Base-by-base conservation (phyloP, 1,140 invertebrate genomes). In the Steinernema feltiae region DNA sequence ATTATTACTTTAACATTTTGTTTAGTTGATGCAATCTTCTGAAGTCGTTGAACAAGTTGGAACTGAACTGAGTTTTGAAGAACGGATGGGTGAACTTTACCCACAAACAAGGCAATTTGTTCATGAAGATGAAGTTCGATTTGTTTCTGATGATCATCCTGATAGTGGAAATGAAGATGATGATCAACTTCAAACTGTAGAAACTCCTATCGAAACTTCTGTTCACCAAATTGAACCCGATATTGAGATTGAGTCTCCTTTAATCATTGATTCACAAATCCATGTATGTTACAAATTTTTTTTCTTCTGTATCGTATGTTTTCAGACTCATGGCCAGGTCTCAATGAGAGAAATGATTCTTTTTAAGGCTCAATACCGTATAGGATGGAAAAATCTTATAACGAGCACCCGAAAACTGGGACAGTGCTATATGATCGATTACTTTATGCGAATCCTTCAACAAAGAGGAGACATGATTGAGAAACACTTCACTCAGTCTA, bases 321-420 rank as follows among this genome's bases (percentile, higher is more conserved):
- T 32, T 17, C 35, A 30, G n/a, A 71, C 18, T n/a, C 21, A 12
- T n/a, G 31, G 70, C 21, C 7, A 30, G n/a, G 70, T 71, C 30
- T 71, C 72, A 70, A 70, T 75, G 70, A 18, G 48, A 7, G 48
- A 79, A 79, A 1, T 70, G 78, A 77, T 79, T 79, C 48, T 71
- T 70, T 46, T 46, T n/a, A 7, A 12, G 7, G 7, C 7, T 46
- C 41, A 46, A 46, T n/a, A 46, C 41, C 7, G 41, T 12, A n/a
- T n/a, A 46, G 41, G 41, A 7, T 46, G 41, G 41, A 46, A 46
- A 46, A 46, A 46, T 46, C 41, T 7, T n/a, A 46, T 46, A 7
- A 7, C 7, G 7, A n/a, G 7, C 41, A 46, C 41, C 7, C 41
- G 41, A 12, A 46, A 46, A n/a, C 41, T 46, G 7, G 41, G 41